A percentile compares a stretch with the other conserved stretches of the same genome.
These are phyloP conservation scores for Tupaia chinensis DNA, from an alignment of 2,113 vertebrate genomes.

Conservation along the genomic window DNA sequence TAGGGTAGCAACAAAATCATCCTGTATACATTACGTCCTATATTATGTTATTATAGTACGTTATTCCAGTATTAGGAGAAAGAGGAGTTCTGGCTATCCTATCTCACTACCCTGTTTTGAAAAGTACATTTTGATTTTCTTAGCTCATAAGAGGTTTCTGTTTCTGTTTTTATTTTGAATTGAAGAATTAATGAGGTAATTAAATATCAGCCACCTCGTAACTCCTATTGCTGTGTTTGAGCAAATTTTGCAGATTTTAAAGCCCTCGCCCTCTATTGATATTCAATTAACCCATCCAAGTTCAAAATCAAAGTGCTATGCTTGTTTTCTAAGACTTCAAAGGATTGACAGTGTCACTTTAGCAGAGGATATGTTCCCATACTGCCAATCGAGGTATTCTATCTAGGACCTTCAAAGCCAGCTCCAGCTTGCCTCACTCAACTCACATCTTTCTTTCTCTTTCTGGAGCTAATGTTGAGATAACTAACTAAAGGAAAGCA, in stretches of 20 bases:
- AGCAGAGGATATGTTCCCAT: neutral
- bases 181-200: constrained; percentile 49
- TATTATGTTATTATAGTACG: no score
- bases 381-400: neutral
- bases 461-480: neutral
- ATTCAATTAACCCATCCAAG: constrained; percentile 8
- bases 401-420: neutral
- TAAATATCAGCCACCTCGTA: constrained; percentile 15
- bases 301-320: constrained; percentile 15
- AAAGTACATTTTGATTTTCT: constrained; percentile 40
- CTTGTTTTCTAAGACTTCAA: constrained; percentile 49
- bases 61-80: neutral
- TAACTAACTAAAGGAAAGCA: neutral
- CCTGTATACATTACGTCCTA: neutral
- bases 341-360: neutral
- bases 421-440: neutral
- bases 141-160: neutral
- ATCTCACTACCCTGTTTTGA: constrained; percentile 24
- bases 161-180: neutral
- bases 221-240: neutral
- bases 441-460: neutral
- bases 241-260: neutral
- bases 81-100: constrained; percentile 24
- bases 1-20: neutral
- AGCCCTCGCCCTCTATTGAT: neutral